Percentiles rank a stretch among this genome's conserved stretches.
phyloP scores from a whole-genome alignment of 2,113 vertebrate genomes.

The Propithecus coquereli region DNA sequence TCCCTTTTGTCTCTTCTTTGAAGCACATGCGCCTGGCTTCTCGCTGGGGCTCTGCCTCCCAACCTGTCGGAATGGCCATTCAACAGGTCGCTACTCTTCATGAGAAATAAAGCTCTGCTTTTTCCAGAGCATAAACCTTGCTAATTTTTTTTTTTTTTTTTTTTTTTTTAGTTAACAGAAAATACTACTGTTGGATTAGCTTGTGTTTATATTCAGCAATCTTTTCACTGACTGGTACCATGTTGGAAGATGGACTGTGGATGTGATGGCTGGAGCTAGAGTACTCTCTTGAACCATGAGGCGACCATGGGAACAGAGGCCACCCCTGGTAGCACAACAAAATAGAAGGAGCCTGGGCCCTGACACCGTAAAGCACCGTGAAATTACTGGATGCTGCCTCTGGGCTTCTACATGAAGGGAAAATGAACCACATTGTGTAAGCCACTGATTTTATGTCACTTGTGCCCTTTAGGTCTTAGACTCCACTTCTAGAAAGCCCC shows the following conservation, averaged over 20 bases:
- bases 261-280: neutral
- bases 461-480: neutral
- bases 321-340: neutral
- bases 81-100: too few species aligned
- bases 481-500: neutral
- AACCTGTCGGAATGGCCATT: too few species aligned
- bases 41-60: too few species aligned
- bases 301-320: neutral
- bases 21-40: too few species aligned
- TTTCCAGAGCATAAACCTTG: too few species aligned
- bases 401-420: neutral
- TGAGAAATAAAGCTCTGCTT: too few species aligned
- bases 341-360: neutral
- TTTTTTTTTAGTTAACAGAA: neutral
- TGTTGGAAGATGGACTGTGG: neutral
- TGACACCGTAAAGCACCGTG: neutral
- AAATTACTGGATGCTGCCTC: too few species aligned
- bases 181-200: neutral
- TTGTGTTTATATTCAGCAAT: neutral
- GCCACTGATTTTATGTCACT: neutral
- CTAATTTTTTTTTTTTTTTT: too few species aligned
- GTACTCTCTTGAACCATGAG: neutral
- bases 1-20: too few species aligned
- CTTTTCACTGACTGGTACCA: neutral
- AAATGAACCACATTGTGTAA: neutral